Percentiles rank a stretch among this genome's conserved stretches.
Evolutionary conservation across 2,797 vertebrate genomes (phyloP).

Genomic region (Mareca strepera): DNA sequence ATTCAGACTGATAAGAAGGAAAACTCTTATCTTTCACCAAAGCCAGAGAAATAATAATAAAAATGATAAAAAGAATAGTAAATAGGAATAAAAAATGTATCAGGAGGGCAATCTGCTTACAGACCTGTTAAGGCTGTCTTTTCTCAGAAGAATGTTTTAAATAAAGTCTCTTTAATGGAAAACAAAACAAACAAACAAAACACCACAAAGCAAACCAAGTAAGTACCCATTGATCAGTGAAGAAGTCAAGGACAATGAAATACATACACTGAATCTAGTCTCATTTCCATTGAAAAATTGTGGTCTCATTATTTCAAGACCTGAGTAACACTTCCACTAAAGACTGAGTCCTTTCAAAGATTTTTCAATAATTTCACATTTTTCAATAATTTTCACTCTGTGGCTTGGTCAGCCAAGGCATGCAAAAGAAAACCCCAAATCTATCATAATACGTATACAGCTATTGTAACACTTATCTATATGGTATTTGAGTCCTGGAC

Average conservation of each 20-base stretch:
- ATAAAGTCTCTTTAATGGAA: neutral
- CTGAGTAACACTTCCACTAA: neutral
- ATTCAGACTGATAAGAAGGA: neutral
- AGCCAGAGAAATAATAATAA: neutral
- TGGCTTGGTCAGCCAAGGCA: neutral
- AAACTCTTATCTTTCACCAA: neutral
- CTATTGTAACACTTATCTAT: neutral
- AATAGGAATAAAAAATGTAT: neutral
- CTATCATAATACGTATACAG: neutral
- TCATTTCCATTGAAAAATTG: neutral
- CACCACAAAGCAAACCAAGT: neutral
- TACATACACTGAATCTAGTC: neutral
- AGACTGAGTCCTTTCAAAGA: neutral
- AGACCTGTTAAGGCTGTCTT: neutral
- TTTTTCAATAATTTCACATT: neutral
- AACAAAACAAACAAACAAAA: rapidly evolving
- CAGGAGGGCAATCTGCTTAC: neutral
- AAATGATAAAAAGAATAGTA: too few relatives aligned
- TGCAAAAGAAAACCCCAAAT: neutral
- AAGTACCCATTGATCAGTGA: neutral
- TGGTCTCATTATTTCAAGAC: neutral
- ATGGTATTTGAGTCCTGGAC: neutral
- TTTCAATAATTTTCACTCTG: neutral
- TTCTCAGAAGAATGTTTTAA: neutral
- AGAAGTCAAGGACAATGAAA: neutral